Evolutionary conservation across 2,797 vertebrate species (phyloP), one percentile per base, ranked within the genome.

Genomic region (Aselliscus stoliczkanus): DNA sequence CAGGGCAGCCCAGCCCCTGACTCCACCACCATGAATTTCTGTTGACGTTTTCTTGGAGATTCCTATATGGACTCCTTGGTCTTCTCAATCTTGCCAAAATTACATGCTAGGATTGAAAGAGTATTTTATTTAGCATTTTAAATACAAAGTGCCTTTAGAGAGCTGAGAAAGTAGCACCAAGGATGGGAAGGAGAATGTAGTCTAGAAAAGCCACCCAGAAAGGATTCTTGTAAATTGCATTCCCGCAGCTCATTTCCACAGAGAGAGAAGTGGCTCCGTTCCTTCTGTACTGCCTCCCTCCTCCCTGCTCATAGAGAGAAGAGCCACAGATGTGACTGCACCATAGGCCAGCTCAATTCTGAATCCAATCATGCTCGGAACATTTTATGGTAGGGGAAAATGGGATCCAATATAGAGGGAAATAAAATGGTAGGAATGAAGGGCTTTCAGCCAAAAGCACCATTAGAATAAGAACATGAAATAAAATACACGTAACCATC

Each of bases 381-480:
- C 39, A 2, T 76, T 95, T 96, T 94, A 88, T 81, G 69, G 69
- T 39, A n/a, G 60, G 60, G 87, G 72, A 96, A 95, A 95, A 94
- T 93, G 84, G 89, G 76, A 82, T 67, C 52, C 86, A 92, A 85
- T 81, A 93, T 86, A 96, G 96, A 96, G 37, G 42, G 76, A 85
- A 93, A 95, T 82, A 90, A 95, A 97, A 84, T 42, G 84, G 77
- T 85, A 94, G 69, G 80, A 83, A 91, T 64, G 73, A 90, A 96
- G 70, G 92, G 85, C 91, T 93, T 76, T 31, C 54, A 88, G 96
- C 96, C 97, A 97, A 97, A 97, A 96, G 54, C 31, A 50, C 93
- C 94, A 97, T 97, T 98, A 97, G 94, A 96, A 96, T 72, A 86
- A 97, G 69, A 97, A 94, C 79, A 90, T 85, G 64, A 82, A 93